Percentiles rank a stretch among this genome's conserved stretches.
Evolutionary conservation across 2,888 invertebrate genomes (phyloP).

Genomic region (Tyria jacobaeae): DNA sequence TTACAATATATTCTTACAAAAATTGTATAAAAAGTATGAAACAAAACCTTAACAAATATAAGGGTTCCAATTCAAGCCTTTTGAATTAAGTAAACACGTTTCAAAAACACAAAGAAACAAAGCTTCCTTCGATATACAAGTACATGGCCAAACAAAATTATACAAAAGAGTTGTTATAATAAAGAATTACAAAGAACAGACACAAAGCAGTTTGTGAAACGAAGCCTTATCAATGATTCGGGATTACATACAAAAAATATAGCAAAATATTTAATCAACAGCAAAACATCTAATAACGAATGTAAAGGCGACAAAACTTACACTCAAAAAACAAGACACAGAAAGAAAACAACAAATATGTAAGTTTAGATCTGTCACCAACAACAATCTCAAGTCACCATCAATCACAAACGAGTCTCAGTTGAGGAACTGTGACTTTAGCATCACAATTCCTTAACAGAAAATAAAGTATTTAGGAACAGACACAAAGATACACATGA

Average conservation of each 20-base stretch:
- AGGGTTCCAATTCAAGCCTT: conserved; percentile 10
- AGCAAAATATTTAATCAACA: conserved; percentile 44
- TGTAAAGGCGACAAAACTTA: conserved; percentile 29
- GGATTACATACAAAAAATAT: conserved; percentile 25
- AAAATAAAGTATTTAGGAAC: too few species aligned
- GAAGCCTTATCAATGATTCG: conserved; percentile 36
- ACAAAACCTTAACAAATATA: background rate
- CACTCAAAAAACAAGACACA: conserved; percentile 11
- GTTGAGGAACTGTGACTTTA: too few species aligned
- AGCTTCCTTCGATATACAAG: background rate
- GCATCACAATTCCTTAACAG: too few species aligned
- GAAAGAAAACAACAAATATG: conserved; percentile 6
- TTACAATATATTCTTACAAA: background rate
- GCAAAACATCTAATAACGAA: conserved; percentile 30
- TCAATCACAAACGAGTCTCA: too few species aligned
- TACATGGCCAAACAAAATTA: conserved; percentile 6
- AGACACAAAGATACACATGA: too few species aligned
- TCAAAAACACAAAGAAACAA: conserved; percentile 5
- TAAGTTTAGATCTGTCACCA: background rate
- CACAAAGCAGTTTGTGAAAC: conserved; percentile 16
- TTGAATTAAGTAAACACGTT: conserved; percentile 1
- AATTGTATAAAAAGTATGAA: background rate
- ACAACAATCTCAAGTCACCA: too few species aligned
- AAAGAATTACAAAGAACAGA: conserved; percentile 31
- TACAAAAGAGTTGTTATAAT: conserved; percentile 31